phyloP scores from a whole-genome alignment of 2,113 vertebrate genomes.

The Tringa solitaria region DNA sequence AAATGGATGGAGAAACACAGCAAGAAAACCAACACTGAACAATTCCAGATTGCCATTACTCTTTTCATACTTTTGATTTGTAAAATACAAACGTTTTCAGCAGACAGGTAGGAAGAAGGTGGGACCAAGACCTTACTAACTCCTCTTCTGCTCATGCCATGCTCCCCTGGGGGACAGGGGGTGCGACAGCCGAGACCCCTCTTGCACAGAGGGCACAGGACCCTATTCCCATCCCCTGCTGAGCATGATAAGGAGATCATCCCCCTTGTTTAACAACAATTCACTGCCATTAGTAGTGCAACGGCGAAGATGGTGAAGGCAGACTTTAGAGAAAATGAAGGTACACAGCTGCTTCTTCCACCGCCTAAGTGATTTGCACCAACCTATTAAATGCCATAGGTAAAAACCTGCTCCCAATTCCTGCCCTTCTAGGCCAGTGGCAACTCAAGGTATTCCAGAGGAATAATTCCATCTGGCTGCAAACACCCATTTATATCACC shows the following conservation, averaged over 20 bases:
- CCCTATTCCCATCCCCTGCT: neutral
- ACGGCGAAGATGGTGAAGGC: neutral
- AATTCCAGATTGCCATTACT: neutral
- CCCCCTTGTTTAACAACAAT: neutral
- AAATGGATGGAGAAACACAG: neutral
- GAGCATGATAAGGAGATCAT: neutral
- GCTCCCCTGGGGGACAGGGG: too few relatives aligned
- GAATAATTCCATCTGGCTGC: neutral
- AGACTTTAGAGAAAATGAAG: neutral
- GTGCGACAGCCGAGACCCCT: fast-evolving
- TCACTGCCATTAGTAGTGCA: neutral
- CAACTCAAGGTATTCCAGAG: neutral
- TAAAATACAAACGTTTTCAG: neutral
- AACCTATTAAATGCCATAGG: neutral
- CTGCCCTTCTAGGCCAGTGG: neutral
- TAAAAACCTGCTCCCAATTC: neutral
- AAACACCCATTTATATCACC: neutral
- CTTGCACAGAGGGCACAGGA: fast-evolving
- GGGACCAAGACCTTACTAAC: neutral
- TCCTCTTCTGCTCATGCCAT: too few relatives aligned
- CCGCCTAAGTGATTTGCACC: neutral
- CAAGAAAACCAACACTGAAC: neutral
- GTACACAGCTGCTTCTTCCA: neutral
- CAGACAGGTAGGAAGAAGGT: neutral
- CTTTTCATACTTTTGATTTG: neutral